Evolutionary conservation across 2,797 vertebrate species (phyloP).

Genomic region (Nyctibius grandis): DNA sequence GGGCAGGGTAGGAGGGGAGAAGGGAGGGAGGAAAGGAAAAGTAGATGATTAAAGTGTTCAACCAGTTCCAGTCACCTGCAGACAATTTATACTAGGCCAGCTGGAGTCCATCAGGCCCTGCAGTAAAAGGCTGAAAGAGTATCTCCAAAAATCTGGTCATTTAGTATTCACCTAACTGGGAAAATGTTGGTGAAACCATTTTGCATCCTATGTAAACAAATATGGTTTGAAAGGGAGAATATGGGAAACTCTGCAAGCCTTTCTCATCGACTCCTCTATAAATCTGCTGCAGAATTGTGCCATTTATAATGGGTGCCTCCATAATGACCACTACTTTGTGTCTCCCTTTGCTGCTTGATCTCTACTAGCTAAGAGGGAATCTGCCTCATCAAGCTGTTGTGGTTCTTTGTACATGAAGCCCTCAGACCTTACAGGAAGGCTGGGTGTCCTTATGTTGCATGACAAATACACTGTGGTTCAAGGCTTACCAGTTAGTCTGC

Average conservation of each 20-base stretch:
- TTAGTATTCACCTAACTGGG: neutral
- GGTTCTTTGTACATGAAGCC: neutral
- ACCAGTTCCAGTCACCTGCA: neutral
- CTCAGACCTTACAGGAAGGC: neutral
- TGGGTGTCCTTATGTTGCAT: neutral
- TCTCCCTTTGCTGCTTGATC: neutral
- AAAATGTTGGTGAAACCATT: neutral
- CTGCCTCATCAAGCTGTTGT: neutral
- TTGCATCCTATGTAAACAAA: neutral
- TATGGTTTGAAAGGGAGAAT: neutral
- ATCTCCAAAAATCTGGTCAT: neutral
- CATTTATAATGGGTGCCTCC: neutral
- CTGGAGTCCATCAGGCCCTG: neutral
- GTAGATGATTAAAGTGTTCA: neutral
- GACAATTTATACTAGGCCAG: neutral
- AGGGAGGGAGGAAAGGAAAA: neutral
- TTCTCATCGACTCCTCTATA: neutral
- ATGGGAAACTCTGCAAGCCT: neutral
- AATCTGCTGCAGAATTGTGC: neutral
- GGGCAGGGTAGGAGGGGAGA: rapidly evolving
- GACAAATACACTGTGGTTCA: neutral
- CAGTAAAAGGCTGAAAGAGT: neutral
- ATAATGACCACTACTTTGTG: neutral
- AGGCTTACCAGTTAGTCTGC: neutral
- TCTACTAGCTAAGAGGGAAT: neutral